These are phyloP conservation scores for Epizoanthus stellaris DNA, from an alignment of 92 coral and sea anemone species.

Conservation along the genomic window DNA sequence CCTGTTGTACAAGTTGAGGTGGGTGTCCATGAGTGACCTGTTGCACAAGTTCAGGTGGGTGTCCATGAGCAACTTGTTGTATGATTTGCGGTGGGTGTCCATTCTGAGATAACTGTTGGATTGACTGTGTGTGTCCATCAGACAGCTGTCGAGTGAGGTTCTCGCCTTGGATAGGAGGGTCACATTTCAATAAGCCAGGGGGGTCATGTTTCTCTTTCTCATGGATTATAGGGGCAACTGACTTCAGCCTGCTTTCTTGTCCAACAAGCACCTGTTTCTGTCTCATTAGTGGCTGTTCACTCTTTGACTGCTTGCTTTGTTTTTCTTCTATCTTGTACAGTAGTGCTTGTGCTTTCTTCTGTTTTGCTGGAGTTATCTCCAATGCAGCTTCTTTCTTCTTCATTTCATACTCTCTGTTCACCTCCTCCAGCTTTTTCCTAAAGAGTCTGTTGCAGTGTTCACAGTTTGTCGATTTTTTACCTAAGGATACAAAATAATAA, in stretches of 20 bases:
- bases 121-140: background rate
- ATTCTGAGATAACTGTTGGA: background rate
- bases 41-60: background rate
- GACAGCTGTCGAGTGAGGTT: background rate
- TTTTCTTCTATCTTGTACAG: background rate
- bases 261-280: background rate
- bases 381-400: slow-evolving; percentile 1
- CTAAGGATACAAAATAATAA: background rate
- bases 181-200: background rate
- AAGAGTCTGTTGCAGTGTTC: slow-evolving; percentile 40
- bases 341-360: background rate
- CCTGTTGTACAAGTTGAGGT: background rate
- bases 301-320: background rate
- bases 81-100: background rate
- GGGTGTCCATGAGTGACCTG: background rate
- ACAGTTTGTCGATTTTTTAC: slow-evolving; percentile 42
- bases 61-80: background rate
- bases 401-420: slow-evolving; percentile 17
- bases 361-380: slow-evolving; percentile 20
- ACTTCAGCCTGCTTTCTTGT: background rate
- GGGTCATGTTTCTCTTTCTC: background rate
- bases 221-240: background rate
- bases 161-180: no score
- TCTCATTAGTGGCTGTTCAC: background rate
- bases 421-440: slow-evolving; percentile 21